Conservation (phyloP, 2,888 invertebrate genomes). For the Eilema depressum region DNA sequence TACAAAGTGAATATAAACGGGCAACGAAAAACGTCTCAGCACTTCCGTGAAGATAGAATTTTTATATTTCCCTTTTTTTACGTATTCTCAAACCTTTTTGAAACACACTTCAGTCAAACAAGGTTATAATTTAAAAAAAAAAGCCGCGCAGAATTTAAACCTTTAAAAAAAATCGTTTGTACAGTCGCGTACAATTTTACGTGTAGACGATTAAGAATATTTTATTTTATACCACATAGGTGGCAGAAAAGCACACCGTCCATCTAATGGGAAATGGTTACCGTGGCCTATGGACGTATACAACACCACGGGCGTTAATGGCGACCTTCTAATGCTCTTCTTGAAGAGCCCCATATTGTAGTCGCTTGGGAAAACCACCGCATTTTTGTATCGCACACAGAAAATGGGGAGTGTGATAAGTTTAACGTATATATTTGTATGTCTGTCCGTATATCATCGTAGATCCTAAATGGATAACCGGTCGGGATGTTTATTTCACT, state of each 20-base stretch:
- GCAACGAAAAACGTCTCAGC: slow-evolving; percentile 42
- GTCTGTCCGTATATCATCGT: no score
- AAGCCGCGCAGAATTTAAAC: background rate
- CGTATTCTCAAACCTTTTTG: slow-evolving; percentile 8
- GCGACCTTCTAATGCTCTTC: no score
- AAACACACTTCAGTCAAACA: slow-evolving; percentile 11
- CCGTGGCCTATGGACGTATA: no score
- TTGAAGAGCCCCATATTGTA: no score
- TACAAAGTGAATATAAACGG: slow-evolving; percentile 39
- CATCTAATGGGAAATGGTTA: no score
- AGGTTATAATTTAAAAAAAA: slow-evolving; percentile 1
- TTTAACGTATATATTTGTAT: background rate
- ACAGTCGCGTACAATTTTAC: background rate
- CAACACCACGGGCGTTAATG: no score
- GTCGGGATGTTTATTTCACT: no score
- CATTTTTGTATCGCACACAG: no score
- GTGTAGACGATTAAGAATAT: background rate
- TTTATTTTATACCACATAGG: no score
- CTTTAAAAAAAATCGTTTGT: background rate
- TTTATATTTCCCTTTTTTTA: slow-evolving; percentile 33
- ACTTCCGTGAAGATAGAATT: slow-evolving; percentile 26
- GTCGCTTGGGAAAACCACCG: no score
- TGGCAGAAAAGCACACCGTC: no score
- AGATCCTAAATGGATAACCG: no score
- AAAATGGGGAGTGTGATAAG: background rate